Evolutionary conservation across 2,113 vertebrate genomes (phyloP).

Genomic region (Dolichallabes microphthalmus): DNA sequence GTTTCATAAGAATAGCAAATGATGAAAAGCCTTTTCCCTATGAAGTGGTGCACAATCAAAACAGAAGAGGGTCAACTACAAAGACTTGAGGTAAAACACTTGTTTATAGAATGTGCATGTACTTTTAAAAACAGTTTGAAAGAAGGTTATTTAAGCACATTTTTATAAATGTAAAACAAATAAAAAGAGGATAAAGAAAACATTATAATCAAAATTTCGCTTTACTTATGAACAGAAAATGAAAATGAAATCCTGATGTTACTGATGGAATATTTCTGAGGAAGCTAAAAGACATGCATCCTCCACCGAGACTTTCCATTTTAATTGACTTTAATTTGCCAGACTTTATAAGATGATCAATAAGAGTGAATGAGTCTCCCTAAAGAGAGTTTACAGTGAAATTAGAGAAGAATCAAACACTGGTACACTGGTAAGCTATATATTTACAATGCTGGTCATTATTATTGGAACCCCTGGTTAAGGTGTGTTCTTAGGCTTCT

Average conservation of each 20-base stretch:
- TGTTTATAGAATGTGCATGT: slow-evolving; percentile 34
- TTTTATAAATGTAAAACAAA: slow-evolving; percentile 12
- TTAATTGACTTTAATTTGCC: not conserved
- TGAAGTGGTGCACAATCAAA: not conserved
- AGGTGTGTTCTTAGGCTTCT: no score
- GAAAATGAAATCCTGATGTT: not conserved
- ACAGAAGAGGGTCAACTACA: not conserved
- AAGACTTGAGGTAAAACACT: not conserved
- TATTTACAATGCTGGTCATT: no score
- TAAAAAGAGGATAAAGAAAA: not conserved
- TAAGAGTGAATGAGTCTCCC: not conserved
- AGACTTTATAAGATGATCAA: not conserved
- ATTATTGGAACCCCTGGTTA: no score
- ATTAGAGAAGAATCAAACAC: not conserved
- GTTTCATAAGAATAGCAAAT: not conserved
- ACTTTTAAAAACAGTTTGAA: slow-evolving; percentile 23
- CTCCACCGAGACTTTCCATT: not conserved
- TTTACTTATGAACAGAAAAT: not conserved
- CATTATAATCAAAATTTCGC: not conserved
- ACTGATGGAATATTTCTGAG: not conserved
- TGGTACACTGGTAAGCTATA: no score
- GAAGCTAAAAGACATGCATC: not conserved
- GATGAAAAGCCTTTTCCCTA: not conserved
- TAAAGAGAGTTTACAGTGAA: not conserved
- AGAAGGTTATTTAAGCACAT: not conserved